Base-by-base conservation (phyloP, 2,113 vertebrate genomes). In the Phylloscopus trochilus region DNA sequence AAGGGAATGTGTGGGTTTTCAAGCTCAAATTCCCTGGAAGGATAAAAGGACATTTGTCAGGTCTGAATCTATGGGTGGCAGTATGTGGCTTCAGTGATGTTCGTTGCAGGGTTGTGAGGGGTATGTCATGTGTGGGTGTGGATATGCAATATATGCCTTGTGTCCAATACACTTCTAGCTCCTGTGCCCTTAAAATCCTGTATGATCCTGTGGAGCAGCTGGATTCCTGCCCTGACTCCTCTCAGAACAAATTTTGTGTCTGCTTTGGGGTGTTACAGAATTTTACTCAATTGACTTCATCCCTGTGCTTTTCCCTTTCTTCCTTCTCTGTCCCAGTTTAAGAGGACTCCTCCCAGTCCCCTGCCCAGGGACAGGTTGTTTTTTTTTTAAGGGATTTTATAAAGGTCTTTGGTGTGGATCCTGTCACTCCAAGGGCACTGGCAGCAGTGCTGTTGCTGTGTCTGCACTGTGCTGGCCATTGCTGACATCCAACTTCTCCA, bases 401-500 rank as follows among this genome's bases (percentile, higher is more conserved):
- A 11, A 66, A 17, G 37, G 26, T 8, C n/a, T 60, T 49, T 47
- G 6, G 0, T 31, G 21, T 1, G 2, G 17, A 26, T 27, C 8
- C 22, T 7, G 10, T 74, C 7, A 0, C 39, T 68, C 68, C 14
- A 14, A 30, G 76, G 41, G 37, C 7, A 1, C 39, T 35, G 64
- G 44, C 67, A 55, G 75, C 16, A 27, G 39, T 0, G 1, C 59
- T 44, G 63, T 78, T 64, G 79, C 92, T 37, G 44, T 17, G 51
- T 64, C 52, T 82, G 59, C 3, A 0, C 27, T n/a, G 64, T 33
- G 68, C 14, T 0, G 86, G n/a, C 79, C 69, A 28, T 6, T 72
- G 82, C 94, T 96, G 92, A 60, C 73, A 80, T 51, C 47, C 5
- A 64, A 0, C 91, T 85, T 78, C 86, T 90, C 43, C 44, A n/a